Conservation (phyloP, 2,888 invertebrate species). For the Sminthurides aquaticus region DNA sequence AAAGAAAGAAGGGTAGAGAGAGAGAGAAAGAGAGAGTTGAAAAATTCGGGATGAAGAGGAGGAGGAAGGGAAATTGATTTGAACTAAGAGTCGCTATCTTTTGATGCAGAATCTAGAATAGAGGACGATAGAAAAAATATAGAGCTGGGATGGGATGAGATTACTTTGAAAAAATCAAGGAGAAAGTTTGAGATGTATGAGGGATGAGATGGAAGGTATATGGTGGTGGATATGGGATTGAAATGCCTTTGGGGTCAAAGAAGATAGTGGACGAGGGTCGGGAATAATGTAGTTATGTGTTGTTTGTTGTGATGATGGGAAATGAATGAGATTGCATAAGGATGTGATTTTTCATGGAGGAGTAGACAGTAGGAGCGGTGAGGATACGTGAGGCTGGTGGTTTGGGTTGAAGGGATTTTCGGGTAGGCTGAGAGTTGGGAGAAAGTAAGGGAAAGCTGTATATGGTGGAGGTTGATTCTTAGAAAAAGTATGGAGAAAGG, state of each 20-base stretch:
- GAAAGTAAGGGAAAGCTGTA: neutral
- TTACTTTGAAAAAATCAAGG: slow-evolving; percentile 4
- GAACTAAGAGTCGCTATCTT: neutral
- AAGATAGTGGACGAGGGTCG: neutral
- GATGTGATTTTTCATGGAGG: slow-evolving; percentile 26
- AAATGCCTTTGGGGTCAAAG: neutral
- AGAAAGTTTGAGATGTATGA: slow-evolving; percentile 5
- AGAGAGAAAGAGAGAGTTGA: too few species aligned
- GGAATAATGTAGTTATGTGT: neutral
- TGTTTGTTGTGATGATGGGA: slow-evolving; percentile 25
- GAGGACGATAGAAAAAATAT: neutral
- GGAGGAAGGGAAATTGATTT: neutral
- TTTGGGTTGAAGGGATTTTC: slow-evolving; percentile 10
- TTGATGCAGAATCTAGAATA: neutral
- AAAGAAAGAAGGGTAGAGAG: too few species aligned
- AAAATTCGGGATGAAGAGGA: neutral
- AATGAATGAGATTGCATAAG: slow-evolving; percentile 35
- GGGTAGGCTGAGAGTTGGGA: neutral
- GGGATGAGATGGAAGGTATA: neutral
- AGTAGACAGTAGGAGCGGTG: too few species aligned
- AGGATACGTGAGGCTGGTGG: slow-evolving; percentile 31
- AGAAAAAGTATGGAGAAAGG: slow-evolving; percentile 12
- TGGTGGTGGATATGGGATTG: neutral
- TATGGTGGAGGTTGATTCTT: too few species aligned
- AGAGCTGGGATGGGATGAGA: slow-evolving; percentile 3